These are phyloP conservation scores for Protaetia brevitarsis DNA, from an alignment of 1,140 invertebrate genomes.

Conservation along the genomic window DNA sequence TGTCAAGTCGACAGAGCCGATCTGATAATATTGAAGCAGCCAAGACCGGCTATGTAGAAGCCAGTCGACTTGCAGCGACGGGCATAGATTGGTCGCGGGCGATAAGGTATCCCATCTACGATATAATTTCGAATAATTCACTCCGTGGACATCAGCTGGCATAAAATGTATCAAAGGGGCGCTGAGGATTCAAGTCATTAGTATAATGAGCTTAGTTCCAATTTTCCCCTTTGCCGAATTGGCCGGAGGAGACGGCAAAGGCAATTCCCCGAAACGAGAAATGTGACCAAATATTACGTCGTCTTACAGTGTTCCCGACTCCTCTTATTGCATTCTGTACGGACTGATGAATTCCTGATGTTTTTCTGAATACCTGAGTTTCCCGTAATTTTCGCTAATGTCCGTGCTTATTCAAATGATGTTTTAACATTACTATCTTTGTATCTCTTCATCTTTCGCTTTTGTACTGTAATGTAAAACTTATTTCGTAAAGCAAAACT, in stretches of 20 bases:
- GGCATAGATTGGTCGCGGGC: conserved; percentile 7
- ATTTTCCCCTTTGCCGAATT: conserved; percentile 29
- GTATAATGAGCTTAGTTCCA: conserved; percentile 36
- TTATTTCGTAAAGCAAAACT: background rate
- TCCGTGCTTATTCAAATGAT: background rate
- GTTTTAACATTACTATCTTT: background rate
- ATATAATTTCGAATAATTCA: conserved; percentile 38
- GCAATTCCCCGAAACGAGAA: conserved; percentile 18
- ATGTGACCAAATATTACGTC: conserved; percentile 25
- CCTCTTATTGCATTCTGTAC: conserved; percentile 27
- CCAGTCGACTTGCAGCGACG: conserved; percentile 4
- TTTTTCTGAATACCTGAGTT: conserved; percentile 33
- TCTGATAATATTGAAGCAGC: conserved; percentile 35
- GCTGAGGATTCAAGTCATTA: conserved; percentile 37
- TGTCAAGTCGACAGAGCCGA: conserved; percentile 34
- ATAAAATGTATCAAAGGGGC: conserved; percentile 38
- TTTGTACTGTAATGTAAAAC: background rate
- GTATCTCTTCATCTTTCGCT: background rate
- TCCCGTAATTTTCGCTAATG: conserved; percentile 20
- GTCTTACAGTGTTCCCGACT: background rate
- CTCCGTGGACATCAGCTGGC: conserved; percentile 36
- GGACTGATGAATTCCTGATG: conserved; percentile 35
- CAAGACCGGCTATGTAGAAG: conserved; percentile 4
- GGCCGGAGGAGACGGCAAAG: conserved; percentile 26
- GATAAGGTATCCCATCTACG: conserved; percentile 17